Evolutionary conservation across 1,140 invertebrate genomes (phyloP), one percentile per base, ranked within the genome.

Genomic region (Aricia agestis): DNA sequence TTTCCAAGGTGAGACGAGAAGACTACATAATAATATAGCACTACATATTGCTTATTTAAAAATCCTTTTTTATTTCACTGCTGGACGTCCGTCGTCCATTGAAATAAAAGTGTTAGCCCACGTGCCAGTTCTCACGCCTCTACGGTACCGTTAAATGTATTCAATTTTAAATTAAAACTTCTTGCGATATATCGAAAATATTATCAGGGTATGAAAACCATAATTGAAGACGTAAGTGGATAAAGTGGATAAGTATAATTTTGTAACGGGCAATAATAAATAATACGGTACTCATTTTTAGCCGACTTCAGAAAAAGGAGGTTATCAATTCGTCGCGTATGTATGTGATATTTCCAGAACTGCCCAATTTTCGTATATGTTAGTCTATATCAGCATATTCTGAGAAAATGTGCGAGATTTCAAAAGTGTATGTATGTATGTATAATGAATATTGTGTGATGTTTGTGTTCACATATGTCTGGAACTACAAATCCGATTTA

Each of bases 21-120:
- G 45, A 52, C 45, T 52, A 52, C 6, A 6, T 42, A n/a, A n/a
- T n/a, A 11, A 52, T 52, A 52, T 52, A 36, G 36, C 36, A 36
- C 2, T 52, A 15, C 13, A 10, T 15, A 13, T 52, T 52, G 59
- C 19, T 25, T 63, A 25, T 63, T 63, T 63, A 18, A 63, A 63
- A 25, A n/a, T 17, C 18, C 59, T 25, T 63, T 59, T 63, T 63
- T 63, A 63, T 11, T 25, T 19, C 17, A 25, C 18, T 25, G 19
- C n/a, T 25, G 59, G 19, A 25, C 59, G 59, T 63, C 59, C 59
- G 18, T 11, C 45, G 45, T 15, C 45, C 11, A 19, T 19, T 19
- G 19, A 63, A 63, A 63, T 63, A 63, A 63, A 63, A 63, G 59
- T 63, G 59, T 63, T 11, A 63, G 66, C 32, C 11, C 41, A 67